A percentile compares a stretch with the other conserved stretches of the same genome.
Conservation (phyloP, 2,888 invertebrate species). For the Troides oblongomaculatus region DNA sequence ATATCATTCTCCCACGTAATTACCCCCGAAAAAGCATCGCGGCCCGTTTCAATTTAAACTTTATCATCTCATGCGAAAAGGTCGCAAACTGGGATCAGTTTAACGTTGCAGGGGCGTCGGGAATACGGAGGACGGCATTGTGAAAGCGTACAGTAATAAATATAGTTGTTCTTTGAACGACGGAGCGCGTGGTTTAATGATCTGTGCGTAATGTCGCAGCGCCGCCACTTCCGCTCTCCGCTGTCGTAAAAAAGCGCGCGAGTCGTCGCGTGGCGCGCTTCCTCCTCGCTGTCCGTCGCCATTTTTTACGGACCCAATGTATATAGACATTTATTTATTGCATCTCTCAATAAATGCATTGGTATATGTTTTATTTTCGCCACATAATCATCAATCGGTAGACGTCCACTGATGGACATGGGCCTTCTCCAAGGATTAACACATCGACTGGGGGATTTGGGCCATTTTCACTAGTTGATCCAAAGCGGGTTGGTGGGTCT, state of each 20-base stretch:
- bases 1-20: slow-evolving; percentile 51
- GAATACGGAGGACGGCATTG: slow-evolving; percentile 54
- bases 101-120: slow-evolving; percentile 37
- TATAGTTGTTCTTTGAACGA: slow-evolving; percentile 60
- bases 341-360: slow-evolving; percentile 15
- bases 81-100: slow-evolving; percentile 18
- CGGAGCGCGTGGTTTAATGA: slow-evolving; percentile 68
- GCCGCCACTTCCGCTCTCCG: slow-evolving; percentile 67
- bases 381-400: neutral
- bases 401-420: no score
- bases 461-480: no score
- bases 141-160: slow-evolving; percentile 70
- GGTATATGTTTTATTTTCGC: neutral
- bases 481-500: no score
- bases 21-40: slow-evolving; percentile 45
- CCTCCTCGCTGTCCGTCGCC: slow-evolving; percentile 14
- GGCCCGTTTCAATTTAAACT: slow-evolving; percentile 31
- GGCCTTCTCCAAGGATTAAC: no score
- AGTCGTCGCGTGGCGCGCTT: slow-evolving; percentile 34
- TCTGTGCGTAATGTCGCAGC: slow-evolving; percentile 69
- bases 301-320: slow-evolving; percentile 26
- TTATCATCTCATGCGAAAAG: slow-evolving; percentile 17
- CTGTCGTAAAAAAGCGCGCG: slow-evolving; percentile 67
- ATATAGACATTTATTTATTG: slow-evolving; percentile 20
- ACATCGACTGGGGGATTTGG: no score